These are phyloP conservation scores for Oncopodura yosiiana DNA, from an alignment of 1,140 invertebrate genomes.

Conservation along the genomic window DNA sequence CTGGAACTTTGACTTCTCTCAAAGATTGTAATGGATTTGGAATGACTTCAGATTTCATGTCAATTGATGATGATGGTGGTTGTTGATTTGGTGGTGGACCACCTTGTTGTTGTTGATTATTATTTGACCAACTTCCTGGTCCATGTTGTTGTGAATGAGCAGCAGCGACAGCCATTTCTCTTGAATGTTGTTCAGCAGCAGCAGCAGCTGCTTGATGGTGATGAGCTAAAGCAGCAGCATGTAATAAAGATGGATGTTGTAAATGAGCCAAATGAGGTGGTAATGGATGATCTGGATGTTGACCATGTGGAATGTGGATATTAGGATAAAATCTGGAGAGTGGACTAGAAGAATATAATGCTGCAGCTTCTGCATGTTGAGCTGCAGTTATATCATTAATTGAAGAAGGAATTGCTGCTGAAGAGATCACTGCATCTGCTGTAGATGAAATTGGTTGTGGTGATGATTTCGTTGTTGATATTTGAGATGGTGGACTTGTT, in stretches of 20 bases:
- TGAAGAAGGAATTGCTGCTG: conserved; percentile 18
- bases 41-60: conserved; percentile 58
- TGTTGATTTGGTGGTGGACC: conserved; percentile 31
- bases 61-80: conserved; percentile 47
- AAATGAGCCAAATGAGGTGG: too few relatives aligned
- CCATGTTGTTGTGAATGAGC: conserved; percentile 4
- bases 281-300: too few relatives aligned
- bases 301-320: too few relatives aligned
- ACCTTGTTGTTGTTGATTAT: conserved; percentile 9
- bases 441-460: conserved; percentile 10
- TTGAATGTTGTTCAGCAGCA: neutral
- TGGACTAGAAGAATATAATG: conserved; percentile 12
- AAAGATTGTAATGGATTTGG: conserved; percentile 56
- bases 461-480: conserved; percentile 1
- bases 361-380: neutral
- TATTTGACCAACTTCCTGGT: neutral
- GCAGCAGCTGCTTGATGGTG: neutral
- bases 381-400: neutral
- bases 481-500: conserved; percentile 15
- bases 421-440: conserved; percentile 31
- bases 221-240: neutral
- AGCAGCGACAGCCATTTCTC: neutral
- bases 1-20: conserved; percentile 69
- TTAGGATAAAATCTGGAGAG: too few relatives aligned
- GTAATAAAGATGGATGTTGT: neutral